phyloP scores from a whole-genome alignment of 2,888 invertebrate genomes.

The Megaustenia siamemsis region DNA sequence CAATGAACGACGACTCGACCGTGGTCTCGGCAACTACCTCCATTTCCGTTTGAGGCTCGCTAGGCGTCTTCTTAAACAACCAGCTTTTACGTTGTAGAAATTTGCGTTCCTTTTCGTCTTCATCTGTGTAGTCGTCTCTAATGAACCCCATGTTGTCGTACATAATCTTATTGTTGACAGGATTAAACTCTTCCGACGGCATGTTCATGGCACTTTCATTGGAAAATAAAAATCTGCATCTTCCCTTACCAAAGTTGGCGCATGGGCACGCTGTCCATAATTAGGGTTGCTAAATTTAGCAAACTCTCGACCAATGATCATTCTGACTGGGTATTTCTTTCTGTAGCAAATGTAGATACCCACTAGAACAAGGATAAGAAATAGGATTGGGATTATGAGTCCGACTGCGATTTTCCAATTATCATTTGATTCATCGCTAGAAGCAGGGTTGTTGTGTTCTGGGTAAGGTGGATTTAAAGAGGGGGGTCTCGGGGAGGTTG shows the following conservation, averaged over 20 bases:
- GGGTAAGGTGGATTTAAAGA: background rate
- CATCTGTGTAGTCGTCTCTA: constrained; percentile 48
- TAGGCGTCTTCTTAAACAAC: constrained; percentile 51
- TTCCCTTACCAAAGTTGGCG: constrained; percentile 57
- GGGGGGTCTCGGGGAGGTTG: background rate
- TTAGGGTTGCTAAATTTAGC: constrained; percentile 69
- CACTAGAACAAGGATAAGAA: constrained; percentile 53
- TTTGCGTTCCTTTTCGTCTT: constrained; percentile 54
- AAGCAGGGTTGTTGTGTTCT: background rate
- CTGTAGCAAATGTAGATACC: constrained; percentile 70
- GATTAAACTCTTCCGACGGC: constrained; percentile 29
- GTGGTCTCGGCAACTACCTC: background rate
- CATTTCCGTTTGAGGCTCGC: background rate
- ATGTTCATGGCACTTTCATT: constrained; percentile 17
- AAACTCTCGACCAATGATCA: constrained; percentile 72
- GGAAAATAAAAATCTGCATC: constrained; percentile 58
- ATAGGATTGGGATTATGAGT: constrained; percentile 60
- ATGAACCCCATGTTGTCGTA: constrained; percentile 44
- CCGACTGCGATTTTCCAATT: constrained; percentile 65
- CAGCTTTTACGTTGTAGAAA: constrained; percentile 56
- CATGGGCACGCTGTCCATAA: constrained; percentile 57
- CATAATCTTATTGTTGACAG: constrained; percentile 22
- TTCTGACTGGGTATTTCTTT: constrained; percentile 71
- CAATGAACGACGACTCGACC: background rate
- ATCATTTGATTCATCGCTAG: constrained; percentile 37